Base-by-base conservation (phyloP, 2,797 vertebrate species). In the Pantherophis alleghaniensis region DNA sequence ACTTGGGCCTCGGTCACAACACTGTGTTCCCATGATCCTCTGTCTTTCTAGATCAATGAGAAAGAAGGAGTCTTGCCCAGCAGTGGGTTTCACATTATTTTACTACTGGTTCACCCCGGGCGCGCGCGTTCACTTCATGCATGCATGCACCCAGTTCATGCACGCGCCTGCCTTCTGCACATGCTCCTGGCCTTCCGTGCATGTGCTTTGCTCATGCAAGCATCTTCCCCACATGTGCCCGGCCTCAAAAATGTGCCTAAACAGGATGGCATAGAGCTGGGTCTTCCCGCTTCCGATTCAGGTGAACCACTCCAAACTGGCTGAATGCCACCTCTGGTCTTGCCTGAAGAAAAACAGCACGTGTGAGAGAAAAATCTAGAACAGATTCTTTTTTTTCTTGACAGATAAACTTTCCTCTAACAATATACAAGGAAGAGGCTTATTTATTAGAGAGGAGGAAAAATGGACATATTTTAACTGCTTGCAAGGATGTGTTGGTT, bases 121-220 rank as follows among this genome's bases (percentile, higher is more conserved):
- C 9, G 1, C 9, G 0, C 51, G 9, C 9, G 1, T 7, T 53
- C 9, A 0, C 9, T 53, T 53, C 51, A 53, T 53, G 51, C 9
- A 10, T 53, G 51, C 51, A 53, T 53, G 7, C 51, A 1, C 51
- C 51, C 51, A 53, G 51, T 53, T 53, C 51, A 10, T 1, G 9
- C 9, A 3, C 1, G 1, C 1, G 9, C 51, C 9, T 53, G 51
- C 51, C 51, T 53, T 53, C 51, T 10, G 51, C 51, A 53, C 51
- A 10, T 53, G 51, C 9, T 53, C 51, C 9, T 1, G 51, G 51
- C 51, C 51, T 53, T 53, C 51, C 0, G 51, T 9, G 1, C 51
- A 10, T 53, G 9, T 53, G 9, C 51, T 53, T 53, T 53, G 9
- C 51, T 53, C 9, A 10, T 9, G 1, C 7, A 53, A 9, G 7